Evolutionary conservation across 2,797 vertebrate species (phyloP), one percentile per base, ranked within the genome.

Genomic region (Schizothorax lantsangensis): DNA sequence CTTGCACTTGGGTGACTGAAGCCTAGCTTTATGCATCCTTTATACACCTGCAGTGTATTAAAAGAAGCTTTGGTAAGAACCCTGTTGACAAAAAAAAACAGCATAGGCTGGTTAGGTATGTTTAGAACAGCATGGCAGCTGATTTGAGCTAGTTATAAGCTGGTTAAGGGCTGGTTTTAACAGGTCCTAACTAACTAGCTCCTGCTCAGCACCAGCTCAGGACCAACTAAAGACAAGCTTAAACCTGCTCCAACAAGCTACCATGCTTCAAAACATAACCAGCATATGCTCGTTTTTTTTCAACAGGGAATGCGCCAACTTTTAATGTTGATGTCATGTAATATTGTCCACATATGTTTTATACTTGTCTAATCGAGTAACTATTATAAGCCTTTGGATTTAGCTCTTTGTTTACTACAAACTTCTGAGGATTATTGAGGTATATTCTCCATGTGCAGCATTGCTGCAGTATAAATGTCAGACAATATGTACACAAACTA

Each of bases 381-480:
- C 59, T 81, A 33, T 49, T 68, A 8, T 21, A 81, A 68, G 40
- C 17, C 26, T 14, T 49, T 81, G 26, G 43, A 81, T 81, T 81
- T 80, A n/a, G 5, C 38, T n/a, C 6, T 64, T 80, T 80, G n/a
- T 80, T 80, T 81, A 81, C 43, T 33, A 33, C 30, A 81, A 23
- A 45, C 62, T 23, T 26, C 43, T n/a, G 21, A 64, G n/a, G 7
- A 47, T 47, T 66, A 38, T n/a, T 43, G 40, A 64, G 23, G 14
- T 80, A 30, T 64, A 45, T 26, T 19, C n/a, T 64, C 38, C 40
- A 47, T 33, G 23, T 64, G 59, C 59, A 45, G 40, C n/a, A 26
- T 62, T 62, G 45, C 11, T 36, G 33, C 57, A 66, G 26, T 15
- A 36, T 80, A 66, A 26, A 30, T 66, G n/a, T 66, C 15, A 21